phyloP scores from a whole-genome alignment of 2,888 invertebrate genomes.

The Yponomeuta sedellus region DNA sequence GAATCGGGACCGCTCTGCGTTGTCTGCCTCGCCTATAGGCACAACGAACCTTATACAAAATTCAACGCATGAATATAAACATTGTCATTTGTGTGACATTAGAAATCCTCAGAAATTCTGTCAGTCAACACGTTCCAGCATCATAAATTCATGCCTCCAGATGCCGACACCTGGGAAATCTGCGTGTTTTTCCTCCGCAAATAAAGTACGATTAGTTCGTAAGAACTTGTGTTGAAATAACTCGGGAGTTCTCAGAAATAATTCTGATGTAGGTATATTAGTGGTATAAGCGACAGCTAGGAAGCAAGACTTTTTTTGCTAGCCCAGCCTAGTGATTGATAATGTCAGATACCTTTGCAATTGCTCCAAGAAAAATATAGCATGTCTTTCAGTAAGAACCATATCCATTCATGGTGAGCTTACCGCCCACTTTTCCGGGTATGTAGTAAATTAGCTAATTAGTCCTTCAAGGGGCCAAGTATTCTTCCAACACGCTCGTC shows the following conservation, averaged over 20 bases:
- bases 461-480: background rate
- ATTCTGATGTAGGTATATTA: background rate
- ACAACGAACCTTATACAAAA: slow-evolving; percentile 21
- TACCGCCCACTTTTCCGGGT: background rate
- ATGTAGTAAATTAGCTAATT: slow-evolving; percentile 2
- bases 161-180: slow-evolving; percentile 15
- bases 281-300: background rate
- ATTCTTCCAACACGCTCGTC: background rate
- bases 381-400: too few relatives aligned
- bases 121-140: slow-evolving; percentile 2
- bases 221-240: background rate
- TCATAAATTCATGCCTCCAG: slow-evolving; percentile 8
- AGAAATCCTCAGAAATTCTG: slow-evolving; percentile 15
- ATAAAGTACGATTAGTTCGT: background rate
- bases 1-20: background rate
- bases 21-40: background rate
- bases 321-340: background rate
- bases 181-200: background rate
- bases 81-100: slow-evolving; percentile 22
- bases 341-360: background rate
- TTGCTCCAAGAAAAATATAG: too few relatives aligned
- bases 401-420: too few relatives aligned
- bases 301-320: background rate
- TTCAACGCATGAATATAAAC: slow-evolving; percentile 24
- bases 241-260: background rate